Evolutionary conservation across 1,140 invertebrate genomes (phyloP).

Genomic region (Drosophila tani): DNA sequence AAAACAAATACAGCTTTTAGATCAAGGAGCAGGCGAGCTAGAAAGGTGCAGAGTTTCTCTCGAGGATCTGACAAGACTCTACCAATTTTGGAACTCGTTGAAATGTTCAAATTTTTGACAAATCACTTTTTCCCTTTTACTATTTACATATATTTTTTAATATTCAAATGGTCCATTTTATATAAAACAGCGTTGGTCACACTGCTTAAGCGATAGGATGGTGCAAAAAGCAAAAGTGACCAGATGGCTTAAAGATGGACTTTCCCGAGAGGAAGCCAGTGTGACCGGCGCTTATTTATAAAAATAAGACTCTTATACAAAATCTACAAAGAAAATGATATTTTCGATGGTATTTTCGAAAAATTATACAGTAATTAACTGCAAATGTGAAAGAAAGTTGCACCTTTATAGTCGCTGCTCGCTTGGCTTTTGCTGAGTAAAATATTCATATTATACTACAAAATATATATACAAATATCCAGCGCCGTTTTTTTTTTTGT

Average conservation of each 20-base stretch:
- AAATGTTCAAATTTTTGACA: neutral
- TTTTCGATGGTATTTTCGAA: neutral
- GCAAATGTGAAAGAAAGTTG: neutral
- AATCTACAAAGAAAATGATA: no score
- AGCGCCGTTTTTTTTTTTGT: slow-evolving; percentile 1
- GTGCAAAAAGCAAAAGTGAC: neutral
- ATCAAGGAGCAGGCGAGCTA: neutral
- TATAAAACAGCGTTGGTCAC: neutral
- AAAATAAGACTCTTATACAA: no score
- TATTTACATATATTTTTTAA: neutral
- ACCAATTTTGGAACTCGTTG: neutral
- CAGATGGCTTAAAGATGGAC: neutral
- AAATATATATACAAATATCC: neutral
- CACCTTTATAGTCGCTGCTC: slow-evolving; percentile 4
- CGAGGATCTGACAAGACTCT: neutral
- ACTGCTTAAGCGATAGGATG: neutral
- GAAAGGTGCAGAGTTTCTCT: slow-evolving; percentile 6
- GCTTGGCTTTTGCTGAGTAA: slow-evolving; percentile 17
- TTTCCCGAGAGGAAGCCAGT: no score
- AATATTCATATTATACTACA: neutral
- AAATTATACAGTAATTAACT: neutral
- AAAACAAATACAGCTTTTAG: neutral
- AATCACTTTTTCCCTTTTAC: neutral
- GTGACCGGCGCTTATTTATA: no score
- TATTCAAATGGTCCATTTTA: neutral